Base-by-base conservation (phyloP, 2,113 vertebrate species). In the Lethenteron camtschaticum region DNA sequence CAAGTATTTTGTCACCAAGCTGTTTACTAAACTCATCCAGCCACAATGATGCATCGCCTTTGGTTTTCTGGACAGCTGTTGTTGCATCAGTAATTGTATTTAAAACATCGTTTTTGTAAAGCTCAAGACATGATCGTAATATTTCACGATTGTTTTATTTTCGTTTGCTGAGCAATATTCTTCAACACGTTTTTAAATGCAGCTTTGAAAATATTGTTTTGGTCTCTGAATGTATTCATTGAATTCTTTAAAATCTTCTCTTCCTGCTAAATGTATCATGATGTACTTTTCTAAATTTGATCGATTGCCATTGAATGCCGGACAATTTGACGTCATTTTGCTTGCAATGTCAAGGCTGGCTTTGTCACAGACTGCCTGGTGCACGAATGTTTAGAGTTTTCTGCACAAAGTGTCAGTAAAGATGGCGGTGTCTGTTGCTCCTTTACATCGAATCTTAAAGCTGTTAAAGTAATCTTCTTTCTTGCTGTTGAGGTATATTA, bases 261-360 rank as follows among this genome's bases (percentile, higher is more conserved):
- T 58, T 68, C 82, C 6, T 69, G 83, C 83, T 57, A 86, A 73
- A 24, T 74, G 76, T 57, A 58, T 79, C 69, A 86, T 75, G 57
- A 85, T 74, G 72, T 78, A 77, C 56, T 78, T 77, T 69, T 86
- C 85, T 66, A 86, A 74, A 20, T 77, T 78, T 60, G 73, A 58
- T 20, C 76, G 79, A 10, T 0, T 41, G 24, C 76, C 79, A 10
- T 0, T 69, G 74, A 87, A 85, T 12, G 77, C 77, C 9, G 76
- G 66, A 57, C 69, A 14, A 56, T 56, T 78, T 56, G 14, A 1
- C 71, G 2, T 68, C 74, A 86, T 81, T 4, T 79, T 75, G 5
- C 18, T 71, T 41, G 80, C 76, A 0, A 85, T 73, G 69, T 9
- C 70, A 72, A 79, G 8, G 76, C 72, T 0, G 77, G 78, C 6